A percentile compares a stretch with the other conserved stretches of the same genome.
Evolutionary conservation across 2,113 vertebrate genomes (phyloP).

Genomic region (Chauna torquata): DNA sequence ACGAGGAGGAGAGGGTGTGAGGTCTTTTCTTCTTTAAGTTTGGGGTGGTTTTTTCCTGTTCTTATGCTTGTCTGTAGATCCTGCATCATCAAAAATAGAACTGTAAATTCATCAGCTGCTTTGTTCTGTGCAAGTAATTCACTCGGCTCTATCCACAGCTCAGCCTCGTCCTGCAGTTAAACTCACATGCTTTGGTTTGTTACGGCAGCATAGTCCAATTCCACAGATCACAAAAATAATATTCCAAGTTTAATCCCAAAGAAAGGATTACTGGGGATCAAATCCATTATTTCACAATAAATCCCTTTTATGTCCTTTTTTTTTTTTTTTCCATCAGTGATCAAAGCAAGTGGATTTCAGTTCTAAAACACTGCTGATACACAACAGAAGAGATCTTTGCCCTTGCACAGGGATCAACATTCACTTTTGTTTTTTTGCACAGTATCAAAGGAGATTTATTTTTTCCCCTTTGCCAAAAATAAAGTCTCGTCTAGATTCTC

Average conservation of each 20-base stretch:
- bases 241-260: constrained; percentile 46
- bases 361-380: neutral
- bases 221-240: constrained; percentile 57
- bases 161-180: constrained; percentile 11
- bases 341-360: constrained; percentile 37
- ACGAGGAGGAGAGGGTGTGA: neutral
- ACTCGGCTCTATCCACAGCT: neutral
- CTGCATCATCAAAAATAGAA: neutral
- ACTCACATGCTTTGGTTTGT: constrained; percentile 27
- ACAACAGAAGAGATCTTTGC: constrained; percentile 21
- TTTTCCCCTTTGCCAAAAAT: constrained; percentile 32
- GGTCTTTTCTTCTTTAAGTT: neutral
- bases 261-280: constrained; percentile 47
- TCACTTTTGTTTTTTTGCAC: neutral
- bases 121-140: constrained; percentile 20
- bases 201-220: neutral
- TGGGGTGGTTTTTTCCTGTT: neutral
- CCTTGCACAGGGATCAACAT: constrained; percentile 3
- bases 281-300: constrained; percentile 37
- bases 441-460: constrained; percentile 46
- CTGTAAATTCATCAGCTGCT: constrained; percentile 40
- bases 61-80: neutral
- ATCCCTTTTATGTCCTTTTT: neutral
- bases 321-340: neutral
- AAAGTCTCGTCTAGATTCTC: constrained; percentile 42